A percentile compares a stretch with the other conserved stretches of the same genome.
Evolutionary conservation across 2,888 invertebrate species (phyloP).

Genomic region (Drosophila nr. medialis): DNA sequence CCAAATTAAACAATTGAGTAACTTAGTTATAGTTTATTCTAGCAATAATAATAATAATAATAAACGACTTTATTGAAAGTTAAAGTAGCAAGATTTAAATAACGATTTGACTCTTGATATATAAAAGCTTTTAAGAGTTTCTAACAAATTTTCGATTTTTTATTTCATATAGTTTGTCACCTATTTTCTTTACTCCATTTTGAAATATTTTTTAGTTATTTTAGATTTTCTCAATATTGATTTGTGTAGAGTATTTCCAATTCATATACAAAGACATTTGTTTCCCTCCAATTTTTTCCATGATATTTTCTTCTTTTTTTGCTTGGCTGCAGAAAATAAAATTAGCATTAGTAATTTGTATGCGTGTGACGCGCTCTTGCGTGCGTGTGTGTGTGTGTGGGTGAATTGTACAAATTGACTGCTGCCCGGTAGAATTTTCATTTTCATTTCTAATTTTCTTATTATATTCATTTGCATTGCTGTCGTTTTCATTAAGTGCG

Average conservation of each 20-base stretch:
- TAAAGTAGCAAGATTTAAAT: background rate
- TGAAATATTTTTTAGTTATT: background rate
- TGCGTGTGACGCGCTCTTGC: slow-evolving; percentile 51
- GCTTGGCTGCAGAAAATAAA: slow-evolving; percentile 56
- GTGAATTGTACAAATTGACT: slow-evolving; percentile 26
- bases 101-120: background rate
- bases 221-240: background rate
- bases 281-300: background rate
- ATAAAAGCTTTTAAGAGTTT: background rate
- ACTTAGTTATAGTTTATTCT: background rate
- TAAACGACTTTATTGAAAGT: fast-evolving
- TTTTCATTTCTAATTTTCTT: slow-evolving; percentile 35
- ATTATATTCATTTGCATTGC: slow-evolving; percentile 29
- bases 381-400: background rate
- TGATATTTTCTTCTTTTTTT: slow-evolving; percentile 6
- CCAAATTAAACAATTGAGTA: background rate
- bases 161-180: fast-evolving
- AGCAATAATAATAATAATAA: background rate
- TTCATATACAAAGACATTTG: background rate
- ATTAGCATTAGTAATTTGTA: slow-evolving; percentile 76
- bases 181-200: background rate
- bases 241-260: slow-evolving; percentile 26
- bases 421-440: slow-evolving; percentile 30
- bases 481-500: slow-evolving; percentile 57
- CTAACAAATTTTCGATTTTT: fast-evolving